Conservation (phyloP, 2,113 vertebrate species). For the Casuarius casuarius region DNA sequence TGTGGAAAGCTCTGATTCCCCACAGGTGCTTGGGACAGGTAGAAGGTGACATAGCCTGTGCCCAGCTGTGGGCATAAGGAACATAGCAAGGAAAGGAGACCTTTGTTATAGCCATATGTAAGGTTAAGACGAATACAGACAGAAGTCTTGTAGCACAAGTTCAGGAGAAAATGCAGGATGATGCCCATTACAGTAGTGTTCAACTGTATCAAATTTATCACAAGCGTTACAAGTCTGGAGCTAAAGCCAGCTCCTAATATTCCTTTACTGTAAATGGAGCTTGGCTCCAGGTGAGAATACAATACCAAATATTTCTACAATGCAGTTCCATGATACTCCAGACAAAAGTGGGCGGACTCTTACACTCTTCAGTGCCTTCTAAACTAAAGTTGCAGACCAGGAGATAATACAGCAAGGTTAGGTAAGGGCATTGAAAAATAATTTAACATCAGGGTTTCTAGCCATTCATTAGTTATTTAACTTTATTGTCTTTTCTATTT, state of each 20-base stretch:
- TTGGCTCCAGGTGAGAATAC: not conserved
- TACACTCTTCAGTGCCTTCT: not conserved
- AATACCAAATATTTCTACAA: not conserved
- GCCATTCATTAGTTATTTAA: not conserved
- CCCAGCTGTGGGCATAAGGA: not conserved
- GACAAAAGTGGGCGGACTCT: not conserved
- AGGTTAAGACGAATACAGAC: not conserved
- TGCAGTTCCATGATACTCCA: not conserved
- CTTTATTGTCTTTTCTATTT: not conserved
- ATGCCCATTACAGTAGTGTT: not conserved
- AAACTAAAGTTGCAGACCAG: not conserved
- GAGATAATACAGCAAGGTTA: not conserved
- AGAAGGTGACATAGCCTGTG: not conserved
- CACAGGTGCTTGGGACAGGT: not conserved
- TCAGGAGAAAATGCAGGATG: not conserved
- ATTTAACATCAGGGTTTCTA: not conserved
- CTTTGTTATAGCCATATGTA: not conserved
- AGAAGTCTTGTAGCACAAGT: not conserved
- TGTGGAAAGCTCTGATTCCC: not conserved
- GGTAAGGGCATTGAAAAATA: not conserved
- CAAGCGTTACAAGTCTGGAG: not conserved
- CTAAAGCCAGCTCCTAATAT: not conserved
- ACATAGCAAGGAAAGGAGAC: rapidly evolving
- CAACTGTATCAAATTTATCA: not conserved
- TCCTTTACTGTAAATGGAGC: not conserved